Conservation (phyloP, 2,113 vertebrate genomes). For the Tragelaphus imberbis region DNA sequence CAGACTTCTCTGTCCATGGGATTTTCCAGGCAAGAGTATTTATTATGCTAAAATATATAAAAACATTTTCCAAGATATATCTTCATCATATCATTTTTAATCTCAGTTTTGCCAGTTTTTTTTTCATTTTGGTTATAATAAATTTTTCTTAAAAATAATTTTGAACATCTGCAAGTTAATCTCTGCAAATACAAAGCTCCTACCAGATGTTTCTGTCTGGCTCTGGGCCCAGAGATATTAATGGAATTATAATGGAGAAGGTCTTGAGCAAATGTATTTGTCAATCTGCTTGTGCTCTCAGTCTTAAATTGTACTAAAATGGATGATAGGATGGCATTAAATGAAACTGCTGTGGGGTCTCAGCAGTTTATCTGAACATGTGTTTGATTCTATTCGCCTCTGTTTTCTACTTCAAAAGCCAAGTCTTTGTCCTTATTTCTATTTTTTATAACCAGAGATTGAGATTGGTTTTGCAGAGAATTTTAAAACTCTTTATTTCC, state of each 20-base stretch:
- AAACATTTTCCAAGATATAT: background rate
- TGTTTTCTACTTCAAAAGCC: background rate
- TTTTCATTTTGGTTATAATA: background rate
- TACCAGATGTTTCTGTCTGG: conserved; percentile 50
- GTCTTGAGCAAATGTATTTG: conserved; percentile 55
- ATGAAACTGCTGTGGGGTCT: conserved; percentile 17
- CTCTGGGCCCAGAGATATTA: conserved; percentile 64
- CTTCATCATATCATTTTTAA: background rate
- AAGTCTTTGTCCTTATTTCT: background rate
- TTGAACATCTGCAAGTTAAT: conserved; percentile 64
- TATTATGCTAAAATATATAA: background rate
- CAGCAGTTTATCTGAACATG: conserved; percentile 63
- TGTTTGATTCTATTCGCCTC: conserved; percentile 27
- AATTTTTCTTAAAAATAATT: conserved; percentile 51
- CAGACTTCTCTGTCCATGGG: no score
- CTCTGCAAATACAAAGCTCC: conserved; percentile 7
- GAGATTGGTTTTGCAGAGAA: background rate
- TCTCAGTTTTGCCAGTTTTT: background rate
- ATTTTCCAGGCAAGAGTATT: background rate
- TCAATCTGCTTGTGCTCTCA: conserved; percentile 47
- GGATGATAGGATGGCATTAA: conserved; percentile 13
- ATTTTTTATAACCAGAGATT: conserved; percentile 11
- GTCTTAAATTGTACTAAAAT: conserved; percentile 58
- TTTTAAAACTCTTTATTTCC: background rate
- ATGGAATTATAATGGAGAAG: conserved; percentile 57